Percentiles rank a stretch among this genome's conserved stretches.
These are phyloP conservation scores for Chironomus striatipennis DNA, from an alignment of 1,140 invertebrate genomes.

Conservation along the genomic window DNA sequence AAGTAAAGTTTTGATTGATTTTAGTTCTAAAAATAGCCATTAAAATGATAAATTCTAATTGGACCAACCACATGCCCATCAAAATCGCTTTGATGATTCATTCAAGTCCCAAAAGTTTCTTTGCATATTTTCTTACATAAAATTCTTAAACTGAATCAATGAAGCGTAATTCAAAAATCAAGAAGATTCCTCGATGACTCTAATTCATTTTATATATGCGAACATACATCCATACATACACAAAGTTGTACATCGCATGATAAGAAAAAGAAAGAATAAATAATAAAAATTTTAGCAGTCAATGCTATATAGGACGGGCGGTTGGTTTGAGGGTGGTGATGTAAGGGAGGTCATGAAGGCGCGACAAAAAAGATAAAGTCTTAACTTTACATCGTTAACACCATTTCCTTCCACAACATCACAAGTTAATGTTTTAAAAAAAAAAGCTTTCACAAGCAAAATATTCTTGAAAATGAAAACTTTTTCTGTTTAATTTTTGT, in stretches of 20 bases:
- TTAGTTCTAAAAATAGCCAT: too few species aligned
- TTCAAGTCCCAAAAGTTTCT: too few species aligned
- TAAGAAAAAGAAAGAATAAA: background rate
- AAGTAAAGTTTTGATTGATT: too few species aligned
- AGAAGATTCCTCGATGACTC: background rate
- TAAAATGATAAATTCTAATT: too few species aligned
- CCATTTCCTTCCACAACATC: background rate
- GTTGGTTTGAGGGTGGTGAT: too few species aligned
- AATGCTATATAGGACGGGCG: background rate
- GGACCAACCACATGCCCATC: too few species aligned
- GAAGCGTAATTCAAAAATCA: background rate
- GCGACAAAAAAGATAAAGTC: slow-evolving; percentile 10
- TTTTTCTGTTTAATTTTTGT: background rate
- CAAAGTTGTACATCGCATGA: background rate
- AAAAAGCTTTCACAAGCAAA: background rate
- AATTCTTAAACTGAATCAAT: background rate
- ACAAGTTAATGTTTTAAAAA: background rate
- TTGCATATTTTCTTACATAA: too few species aligned
- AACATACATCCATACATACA: background rate
- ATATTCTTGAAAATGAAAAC: background rate
- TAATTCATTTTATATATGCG: background rate
- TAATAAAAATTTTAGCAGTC: background rate
- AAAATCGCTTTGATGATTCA: too few species aligned
- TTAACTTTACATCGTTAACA: slow-evolving; percentile 9
- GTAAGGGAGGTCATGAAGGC: slow-evolving; percentile 1